Base-by-base conservation (phyloP, 1,140 invertebrate species). In the Theocolax elegans region DNA sequence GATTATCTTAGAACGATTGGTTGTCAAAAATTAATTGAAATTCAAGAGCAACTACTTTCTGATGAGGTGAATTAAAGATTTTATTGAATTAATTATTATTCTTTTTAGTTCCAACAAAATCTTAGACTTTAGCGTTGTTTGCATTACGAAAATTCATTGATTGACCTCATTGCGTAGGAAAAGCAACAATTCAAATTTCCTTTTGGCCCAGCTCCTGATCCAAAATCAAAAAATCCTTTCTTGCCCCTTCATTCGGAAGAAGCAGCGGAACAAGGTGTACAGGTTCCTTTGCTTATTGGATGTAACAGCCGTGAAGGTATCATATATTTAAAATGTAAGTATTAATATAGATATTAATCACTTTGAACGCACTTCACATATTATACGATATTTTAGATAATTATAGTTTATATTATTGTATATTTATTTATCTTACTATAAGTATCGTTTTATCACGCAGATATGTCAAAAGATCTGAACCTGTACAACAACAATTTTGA, bases 201-300 rank as follows among this genome's bases (percentile, higher is more conserved):
- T 0, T 82, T 83, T 67, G 60, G 51, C 4, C 83, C 82, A 4
- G 46, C 48, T 7, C 12, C 80, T 3, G 82, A 85, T 59, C 2
- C 21, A 0, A 74, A 79, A 69, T 80, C 78, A 2, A 73, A 75
- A 23, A 75, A 79, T 58, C 82, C 85, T 29, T 85, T 88, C 66
- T 44, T 89, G 21, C 75, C 84, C 0, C 67, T 81, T 7, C 72
- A 84, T 25, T 81, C 83, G 1, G 27, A 27, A 10, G 58, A 71
- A 15, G 68, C 81, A 12, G 76, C 75, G 19, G 81, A 86, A 46
- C 79, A 81, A 44, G 86, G 86, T 40, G 74, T 86, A 23, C 85
- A 87, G 59, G 83, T 92, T 10, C 90, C 91, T 0, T 81, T 89
- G n/a, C 83, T 92, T 9, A 75, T 88, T 19, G 91, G 91, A 0